Conservation (phyloP, 2,113 vertebrate genomes). For the Phrynosoma platyrhinos region DNA sequence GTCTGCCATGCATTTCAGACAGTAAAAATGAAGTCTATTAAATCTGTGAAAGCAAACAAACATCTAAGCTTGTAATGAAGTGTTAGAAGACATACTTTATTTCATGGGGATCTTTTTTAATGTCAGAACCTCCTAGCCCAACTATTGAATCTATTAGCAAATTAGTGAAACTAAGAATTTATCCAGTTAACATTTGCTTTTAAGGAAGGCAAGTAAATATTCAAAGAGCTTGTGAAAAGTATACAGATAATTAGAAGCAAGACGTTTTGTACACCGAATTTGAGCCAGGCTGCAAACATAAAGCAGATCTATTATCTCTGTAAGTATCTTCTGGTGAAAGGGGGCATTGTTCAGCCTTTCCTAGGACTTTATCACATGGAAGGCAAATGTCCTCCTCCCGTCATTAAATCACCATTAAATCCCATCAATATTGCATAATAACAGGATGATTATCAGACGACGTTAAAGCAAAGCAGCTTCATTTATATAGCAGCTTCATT, state of each 20-base stretch:
- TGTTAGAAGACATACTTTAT: conserved; percentile 20
- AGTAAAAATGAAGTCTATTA: conserved; percentile 43
- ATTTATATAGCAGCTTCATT: too few relatives aligned
- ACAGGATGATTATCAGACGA: too few relatives aligned
- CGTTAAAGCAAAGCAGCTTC: too few relatives aligned
- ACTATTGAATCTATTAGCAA: conserved; percentile 4
- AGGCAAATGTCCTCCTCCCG: too few relatives aligned
- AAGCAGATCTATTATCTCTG: background rate
- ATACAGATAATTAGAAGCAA: background rate
- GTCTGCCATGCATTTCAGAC: conserved; percentile 37
- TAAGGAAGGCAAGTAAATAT: background rate
- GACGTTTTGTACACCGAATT: background rate
- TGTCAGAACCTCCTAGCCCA: background rate
- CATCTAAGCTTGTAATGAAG: conserved; percentile 28
- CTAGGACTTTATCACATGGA: background rate
- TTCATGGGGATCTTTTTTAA: background rate
- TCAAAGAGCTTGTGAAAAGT: background rate
- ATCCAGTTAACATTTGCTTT: background rate
- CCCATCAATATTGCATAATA: too few relatives aligned
- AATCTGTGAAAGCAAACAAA: conserved; percentile 30
- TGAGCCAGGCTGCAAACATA: background rate
- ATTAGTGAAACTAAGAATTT: conserved; percentile 15
- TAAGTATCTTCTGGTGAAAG: background rate
- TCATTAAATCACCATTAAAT: too few relatives aligned
- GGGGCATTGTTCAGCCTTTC: background rate